Percentiles rank a stretch among this genome's conserved stretches.
phyloP scores from a whole-genome alignment of 1,140 invertebrate species.

The Drosophila navojoa region DNA sequence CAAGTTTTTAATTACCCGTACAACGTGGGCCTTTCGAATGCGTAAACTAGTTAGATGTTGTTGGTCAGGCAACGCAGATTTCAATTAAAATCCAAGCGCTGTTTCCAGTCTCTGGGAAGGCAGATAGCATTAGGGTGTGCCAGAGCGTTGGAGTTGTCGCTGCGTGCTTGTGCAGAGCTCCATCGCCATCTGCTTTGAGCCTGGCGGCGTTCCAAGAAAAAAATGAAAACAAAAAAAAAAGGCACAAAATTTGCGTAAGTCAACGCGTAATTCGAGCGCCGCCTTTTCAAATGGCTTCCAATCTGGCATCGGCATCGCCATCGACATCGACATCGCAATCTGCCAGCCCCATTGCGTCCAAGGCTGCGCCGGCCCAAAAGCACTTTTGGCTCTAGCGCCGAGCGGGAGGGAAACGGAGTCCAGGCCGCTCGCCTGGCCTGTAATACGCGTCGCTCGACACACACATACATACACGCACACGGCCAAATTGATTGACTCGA shows the following conservation, averaged over 20 bases:
- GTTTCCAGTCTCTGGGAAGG: conserved; percentile 5
- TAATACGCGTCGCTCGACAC: conserved; percentile 43
- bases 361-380: conserved; percentile 25
- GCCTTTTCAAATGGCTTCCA: conserved; percentile 76
- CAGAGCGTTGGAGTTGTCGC: conserved; percentile 28
- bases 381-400: no score
- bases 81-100: conserved; percentile 64
- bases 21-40: conserved; percentile 69
- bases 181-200: conserved; percentile 50
- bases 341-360: conserved; percentile 33
- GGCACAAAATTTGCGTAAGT: conserved; percentile 73
- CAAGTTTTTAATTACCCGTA: conserved; percentile 76
- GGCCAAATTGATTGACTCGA: conserved; percentile 76
- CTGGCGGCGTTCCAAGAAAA: conserved; percentile 29
- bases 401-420: conserved; percentile 36
- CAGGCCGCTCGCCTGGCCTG: conserved; percentile 5
- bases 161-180: conserved; percentile 7
- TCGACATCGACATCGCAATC: conserved; percentile 62
- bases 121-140: conserved; percentile 73
- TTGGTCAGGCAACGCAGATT: conserved; percentile 61
- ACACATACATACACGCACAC: conserved; percentile 4
- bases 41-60: conserved; percentile 69
- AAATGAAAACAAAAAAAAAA: no score
- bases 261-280: conserved; percentile 63
- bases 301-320: conserved; percentile 48